Base-by-base conservation (phyloP, 2,888 invertebrate genomes). In the Orchesella flavescens region DNA sequence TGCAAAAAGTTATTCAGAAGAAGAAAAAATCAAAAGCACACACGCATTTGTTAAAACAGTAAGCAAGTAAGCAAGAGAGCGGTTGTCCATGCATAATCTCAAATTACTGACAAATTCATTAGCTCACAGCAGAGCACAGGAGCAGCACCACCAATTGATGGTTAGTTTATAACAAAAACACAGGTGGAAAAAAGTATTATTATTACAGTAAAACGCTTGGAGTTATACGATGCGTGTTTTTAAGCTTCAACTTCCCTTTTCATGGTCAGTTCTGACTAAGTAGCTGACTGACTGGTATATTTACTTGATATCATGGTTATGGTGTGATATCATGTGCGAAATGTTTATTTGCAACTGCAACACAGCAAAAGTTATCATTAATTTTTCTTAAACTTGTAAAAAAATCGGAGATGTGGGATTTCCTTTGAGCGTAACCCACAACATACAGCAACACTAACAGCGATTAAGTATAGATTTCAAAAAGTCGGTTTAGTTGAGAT, bases 401-500 rank as follows among this genome's bases (percentile, higher is more conserved):
- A 34, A 34, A 34, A 34, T 34, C 34, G 34, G 34, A 34, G 34
- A 34, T 34, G 34, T 34, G 34, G 34, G 34, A 34, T 34, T 34
- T 34, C 34, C 34, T 34, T 7, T 34, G 55, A 57, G 55, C 43
- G 75, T 66, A 76, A 76, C 75, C 75, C 75, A 76, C 75, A 76
- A 76, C 43, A 19, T 66, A 63, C 63, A 74, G 55, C n/a, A n/a
- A n/a, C n/a, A n/a, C n/a, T n/a, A 34, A 34, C 2, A 34, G 34
- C 34, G 2, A 34, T n/a, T n/a, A n/a, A n/a, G n/a, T 2, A 34
- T 34, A 34, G 7, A 34, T 7, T 34, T 34, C 7, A 2, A 34
- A 34, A 34, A 34, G 34, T 34, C 34, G 34, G 34, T 2, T 34
- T 34, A 7, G 34, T 4, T 34, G 2, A 34, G 34, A 34, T 34